These are phyloP conservation scores for Bilobella aurantiaca DNA, from an alignment of 1,140 invertebrate species.

Conservation along the genomic window DNA sequence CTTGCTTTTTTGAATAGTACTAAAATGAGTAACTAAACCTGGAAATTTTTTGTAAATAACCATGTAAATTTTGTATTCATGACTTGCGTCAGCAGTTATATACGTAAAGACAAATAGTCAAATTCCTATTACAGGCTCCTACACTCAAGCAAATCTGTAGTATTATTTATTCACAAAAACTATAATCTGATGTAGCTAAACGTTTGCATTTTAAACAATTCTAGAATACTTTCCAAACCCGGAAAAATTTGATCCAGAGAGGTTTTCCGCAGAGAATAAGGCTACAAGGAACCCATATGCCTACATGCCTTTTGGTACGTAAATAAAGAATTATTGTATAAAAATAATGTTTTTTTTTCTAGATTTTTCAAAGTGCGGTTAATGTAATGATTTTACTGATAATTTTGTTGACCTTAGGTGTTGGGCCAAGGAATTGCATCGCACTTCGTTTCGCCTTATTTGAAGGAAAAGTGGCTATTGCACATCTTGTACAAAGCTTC, in stretches of 20 bases:
- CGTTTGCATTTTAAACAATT: no score
- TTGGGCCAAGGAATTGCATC: conserved; percentile 18
- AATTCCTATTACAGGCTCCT: no score
- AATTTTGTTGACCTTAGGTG: neutral
- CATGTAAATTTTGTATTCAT: no score
- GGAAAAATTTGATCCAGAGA: conserved; percentile 49
- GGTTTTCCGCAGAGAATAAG: conserved; percentile 23
- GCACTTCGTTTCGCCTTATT: conserved; percentile 23
- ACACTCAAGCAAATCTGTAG: no score
- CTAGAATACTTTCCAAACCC: conserved; percentile 47
- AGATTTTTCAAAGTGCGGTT: neutral
- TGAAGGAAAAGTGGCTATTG: conserved; percentile 19
- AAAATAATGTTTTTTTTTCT: no score
- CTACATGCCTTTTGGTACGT: conserved; percentile 15
- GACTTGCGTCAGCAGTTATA: no score
- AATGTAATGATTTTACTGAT: neutral
- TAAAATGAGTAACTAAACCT: no score
- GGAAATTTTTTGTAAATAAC: no score
- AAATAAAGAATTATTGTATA: neutral
- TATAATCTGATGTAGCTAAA: no score
- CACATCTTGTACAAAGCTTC: conserved; percentile 10
- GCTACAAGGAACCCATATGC: neutral
- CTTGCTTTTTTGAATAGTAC: no score
- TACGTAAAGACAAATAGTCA: no score
- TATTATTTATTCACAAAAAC: no score